A percentile compares a stretch with the other conserved stretches of the same genome.
phyloP scores from a whole-genome alignment of 1,140 invertebrate species.

The Drosophila nasuta region DNA sequence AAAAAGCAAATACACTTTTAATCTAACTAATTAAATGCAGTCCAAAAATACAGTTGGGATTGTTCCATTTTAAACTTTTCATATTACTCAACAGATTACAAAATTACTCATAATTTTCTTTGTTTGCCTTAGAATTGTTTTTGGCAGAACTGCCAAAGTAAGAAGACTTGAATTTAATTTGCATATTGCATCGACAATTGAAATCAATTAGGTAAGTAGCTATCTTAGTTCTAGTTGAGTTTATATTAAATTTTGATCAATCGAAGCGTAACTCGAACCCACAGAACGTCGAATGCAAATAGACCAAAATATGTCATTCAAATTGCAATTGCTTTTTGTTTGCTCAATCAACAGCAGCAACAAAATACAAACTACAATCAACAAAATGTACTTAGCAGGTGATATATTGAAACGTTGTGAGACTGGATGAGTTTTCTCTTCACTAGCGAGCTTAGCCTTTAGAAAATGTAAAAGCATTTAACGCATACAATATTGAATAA shows the following conservation, averaged over 20 bases:
- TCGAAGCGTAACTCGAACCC: constrained; percentile 9
- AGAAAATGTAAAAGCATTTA: constrained; percentile 73
- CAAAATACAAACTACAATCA: constrained; percentile 57
- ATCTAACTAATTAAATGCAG: constrained; percentile 31
- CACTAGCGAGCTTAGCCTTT: constrained; percentile 28
- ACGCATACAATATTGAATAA: constrained; percentile 66
- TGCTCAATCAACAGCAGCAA: constrained; percentile 58
- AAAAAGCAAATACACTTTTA: not conserved
- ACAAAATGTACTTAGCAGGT: constrained; percentile 19
- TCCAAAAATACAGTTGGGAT: not conserved
- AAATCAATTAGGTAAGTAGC: constrained; percentile 65
- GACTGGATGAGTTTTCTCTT: not conserved
- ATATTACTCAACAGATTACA: constrained; percentile 20
- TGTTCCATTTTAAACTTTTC: constrained; percentile 19
- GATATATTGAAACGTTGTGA: not conserved
- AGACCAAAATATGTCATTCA: constrained; percentile 61
- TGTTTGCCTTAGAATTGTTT: constrained; percentile 28
- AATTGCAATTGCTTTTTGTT: constrained; percentile 77
- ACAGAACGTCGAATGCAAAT: constrained; percentile 56
- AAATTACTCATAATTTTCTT: constrained; percentile 10
- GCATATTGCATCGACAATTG: constrained; percentile 30
- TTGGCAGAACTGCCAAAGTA: constrained; percentile 29
- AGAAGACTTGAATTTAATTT: constrained; percentile 10
- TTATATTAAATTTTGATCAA: constrained; percentile 14
- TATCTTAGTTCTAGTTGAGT: constrained; percentile 1